Base-by-base conservation (phyloP, 2,888 invertebrate genomes). In the Agrotis exclamationis region DNA sequence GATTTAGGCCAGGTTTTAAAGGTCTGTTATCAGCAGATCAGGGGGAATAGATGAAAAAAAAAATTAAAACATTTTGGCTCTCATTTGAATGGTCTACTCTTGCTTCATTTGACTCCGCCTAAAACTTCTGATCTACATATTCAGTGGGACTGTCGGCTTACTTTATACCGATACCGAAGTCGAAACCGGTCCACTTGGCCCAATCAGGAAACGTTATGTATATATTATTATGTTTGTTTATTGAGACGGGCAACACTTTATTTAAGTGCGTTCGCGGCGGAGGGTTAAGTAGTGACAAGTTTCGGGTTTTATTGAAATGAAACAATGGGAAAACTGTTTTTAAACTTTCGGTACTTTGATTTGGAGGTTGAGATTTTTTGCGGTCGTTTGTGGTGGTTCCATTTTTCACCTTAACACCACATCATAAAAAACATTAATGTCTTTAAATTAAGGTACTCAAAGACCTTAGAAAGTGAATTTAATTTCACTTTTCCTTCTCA, bases 201-300 rank as follows among this genome's bases (percentile, higher is more conserved):
- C 81, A 85, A 87, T 82, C 79, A 87, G 87, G 88, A 87, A 87
- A 85, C 84, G 80, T 82, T 82, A 74, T 78, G 70, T 80, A 77
- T 70, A 77, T 58, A 74, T 70, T 64, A n/a, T n/a, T n/a, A 62
- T 71, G 79, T 83, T 83, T 78, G 82, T 85, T 85, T 80, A 82
- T 77, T 76, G 73, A 74, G 66, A 72, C 66, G 72, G 83, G 65
- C 67, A 82, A 82, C 80, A 80, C 68, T 76, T 77, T 79, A 70
- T 79, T 83, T 85, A 77, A 82, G 77, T 82, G 82, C 73, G 68
- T 63, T 53, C 68, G 67, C 64, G 62, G 77, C 54, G 54, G 51
- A 63, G 72, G 63, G 70, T 80, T 70, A 70, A 66, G 47, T 60
- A 65, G 81, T 72, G 65, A 72, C 64, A 56, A 65, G 58, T 54